phyloP scores from a whole-genome alignment of 2,888 invertebrate genomes.

The Neoascia interrupta region DNA sequence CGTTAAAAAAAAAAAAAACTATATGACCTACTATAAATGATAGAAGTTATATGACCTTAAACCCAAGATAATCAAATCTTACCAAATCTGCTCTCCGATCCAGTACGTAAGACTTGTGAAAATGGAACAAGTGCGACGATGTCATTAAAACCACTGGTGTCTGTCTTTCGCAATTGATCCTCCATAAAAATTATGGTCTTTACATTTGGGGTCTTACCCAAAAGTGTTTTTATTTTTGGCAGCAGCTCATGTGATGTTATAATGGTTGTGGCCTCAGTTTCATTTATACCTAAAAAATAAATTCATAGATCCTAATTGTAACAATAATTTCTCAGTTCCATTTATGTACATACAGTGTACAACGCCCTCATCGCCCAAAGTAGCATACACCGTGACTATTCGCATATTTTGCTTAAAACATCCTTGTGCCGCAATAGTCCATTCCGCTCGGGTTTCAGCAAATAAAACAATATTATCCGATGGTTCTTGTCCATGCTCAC shows the following conservation, averaged over 20 bases:
- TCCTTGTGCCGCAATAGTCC: constrained; percentile 98
- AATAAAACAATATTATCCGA: constrained; percentile 92
- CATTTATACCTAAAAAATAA: constrained; percentile 92
- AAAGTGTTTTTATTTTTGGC: constrained; percentile 91
- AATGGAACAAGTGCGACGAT: constrained; percentile 88
- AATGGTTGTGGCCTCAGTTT: constrained; percentile 95
- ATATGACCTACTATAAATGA: no score
- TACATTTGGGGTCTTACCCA: constrained; percentile 87
- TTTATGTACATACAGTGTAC: constrained; percentile 89
- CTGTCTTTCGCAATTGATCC: constrained; percentile 89
- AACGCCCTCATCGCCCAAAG: constrained; percentile 97
- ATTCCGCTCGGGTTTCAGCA: constrained; percentile 98
- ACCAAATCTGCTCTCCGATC: constrained; percentile 81
- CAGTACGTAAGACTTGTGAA: constrained; percentile 84
- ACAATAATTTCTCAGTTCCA: no score
- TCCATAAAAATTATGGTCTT: constrained; percentile 92
- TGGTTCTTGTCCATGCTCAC: constrained; percentile 87
- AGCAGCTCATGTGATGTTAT: constrained; percentile 95
- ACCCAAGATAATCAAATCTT: no score
- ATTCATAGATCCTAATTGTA: no score
- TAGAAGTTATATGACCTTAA: no score
- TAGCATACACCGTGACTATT: constrained; percentile 98
- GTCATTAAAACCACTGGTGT: constrained; percentile 85
- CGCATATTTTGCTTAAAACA: constrained; percentile 96
- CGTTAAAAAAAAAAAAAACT: no score